Evolutionary conservation across 2,888 invertebrate species (phyloP).

Genomic region (Schizotus pectinicornis): DNA sequence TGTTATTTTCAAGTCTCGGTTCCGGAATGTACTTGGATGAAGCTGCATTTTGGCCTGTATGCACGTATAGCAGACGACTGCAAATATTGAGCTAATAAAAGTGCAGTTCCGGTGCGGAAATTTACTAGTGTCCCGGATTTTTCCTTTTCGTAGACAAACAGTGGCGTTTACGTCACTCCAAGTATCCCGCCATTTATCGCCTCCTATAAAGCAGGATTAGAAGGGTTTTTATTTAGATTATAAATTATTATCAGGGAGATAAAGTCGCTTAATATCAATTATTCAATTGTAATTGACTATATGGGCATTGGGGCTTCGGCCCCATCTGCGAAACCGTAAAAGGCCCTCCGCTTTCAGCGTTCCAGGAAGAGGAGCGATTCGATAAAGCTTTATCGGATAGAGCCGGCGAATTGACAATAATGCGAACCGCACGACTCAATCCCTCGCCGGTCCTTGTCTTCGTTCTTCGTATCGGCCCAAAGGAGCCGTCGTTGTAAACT

Average conservation of each 20-base stretch:
- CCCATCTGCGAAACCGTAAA: slow-evolving; percentile 25
- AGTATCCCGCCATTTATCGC: slow-evolving; percentile 7
- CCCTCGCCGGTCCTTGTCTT: not conserved
- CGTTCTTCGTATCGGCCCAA: no score
- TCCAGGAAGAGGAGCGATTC: slow-evolving; percentile 4
- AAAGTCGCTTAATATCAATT: slow-evolving; percentile 27
- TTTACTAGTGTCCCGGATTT: no score
- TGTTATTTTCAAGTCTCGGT: no score
- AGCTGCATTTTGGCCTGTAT: no score
- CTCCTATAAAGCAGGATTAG: not conserved
- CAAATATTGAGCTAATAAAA: not conserved
- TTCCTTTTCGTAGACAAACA: not conserved
- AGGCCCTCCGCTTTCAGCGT: slow-evolving; percentile 13
- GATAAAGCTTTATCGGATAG: slow-evolving; percentile 12
- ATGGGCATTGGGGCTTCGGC: slow-evolving; percentile 3
- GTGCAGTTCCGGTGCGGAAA: not conserved
- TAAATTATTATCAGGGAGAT: slow-evolving; percentile 11
- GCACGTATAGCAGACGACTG: no score
- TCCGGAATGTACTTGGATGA: no score
- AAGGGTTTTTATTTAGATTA: slow-evolving; percentile 7
- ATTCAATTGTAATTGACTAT: slow-evolving; percentile 26
- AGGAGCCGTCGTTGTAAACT: not conserved
- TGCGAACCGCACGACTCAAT: not conserved
- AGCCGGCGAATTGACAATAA: not conserved
- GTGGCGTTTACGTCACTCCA: slow-evolving; percentile 4